Base-by-base conservation (phyloP, 2,113 vertebrate genomes). In the Peromyscus leucopus region DNA sequence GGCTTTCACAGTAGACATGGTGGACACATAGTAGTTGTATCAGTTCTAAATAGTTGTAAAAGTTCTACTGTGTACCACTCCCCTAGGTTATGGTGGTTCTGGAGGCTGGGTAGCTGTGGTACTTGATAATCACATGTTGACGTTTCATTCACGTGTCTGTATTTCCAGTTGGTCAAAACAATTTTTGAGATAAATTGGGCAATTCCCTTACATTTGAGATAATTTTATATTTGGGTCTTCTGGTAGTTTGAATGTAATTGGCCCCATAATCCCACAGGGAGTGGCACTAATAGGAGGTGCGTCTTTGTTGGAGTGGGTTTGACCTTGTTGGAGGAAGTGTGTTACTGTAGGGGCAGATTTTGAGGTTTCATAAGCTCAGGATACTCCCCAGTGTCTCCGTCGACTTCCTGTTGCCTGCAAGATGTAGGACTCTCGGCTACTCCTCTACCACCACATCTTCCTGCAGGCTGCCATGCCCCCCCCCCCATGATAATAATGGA, bases 221-320 rank as follows among this genome's bases (percentile, higher is more conserved):
- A 55, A 55, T 92, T 93, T 91, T 95, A 39, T 89, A 71, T 92
- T 76, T 96, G 74, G 46, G 4, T n/a, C 2, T 33, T 71, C 5
- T 17, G 2, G 13, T 17, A 19, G 6, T 36, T 71, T 36, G 6
- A 36, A 15, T 36, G 33, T 19, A 2, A 71, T 71, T n/a, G 33
- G 6, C 69, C 33, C 69, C 36, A n/a, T 36, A 71, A n/a, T 71
- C 69, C n/a, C 36, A 71, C 7, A n/a, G 33, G 33, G 67, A 16
- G 67, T 33, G 33, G 69, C 2, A 71, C 69, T 36, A 71, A 33
- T 69, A 69, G 67, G 33, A 36, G 15, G 67, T 69, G 31, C 33
- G 67, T 5, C 67, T 36, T 12, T 69, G 13, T 69, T 69, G 65
- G 65, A 33, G 31, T 15, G 65, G 65, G 28, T 33, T 0, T 69